Evolutionary conservation across 1,140 invertebrate species (phyloP), one percentile per base, ranked within the genome.

Genomic region (Drosophila ambigua): DNA sequence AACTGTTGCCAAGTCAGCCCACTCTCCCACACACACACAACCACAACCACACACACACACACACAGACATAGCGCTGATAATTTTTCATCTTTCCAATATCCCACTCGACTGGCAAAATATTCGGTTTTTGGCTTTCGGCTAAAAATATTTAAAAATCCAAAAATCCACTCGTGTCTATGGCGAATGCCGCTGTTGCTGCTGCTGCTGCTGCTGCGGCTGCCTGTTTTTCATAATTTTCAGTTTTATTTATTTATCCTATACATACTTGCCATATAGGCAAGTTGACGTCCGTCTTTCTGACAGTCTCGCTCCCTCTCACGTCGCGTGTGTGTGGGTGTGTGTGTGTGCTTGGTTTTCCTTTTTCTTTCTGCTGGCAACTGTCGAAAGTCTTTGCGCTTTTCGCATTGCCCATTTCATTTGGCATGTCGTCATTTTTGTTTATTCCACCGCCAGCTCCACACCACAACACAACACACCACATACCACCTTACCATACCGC

Each of bases 81-180:
- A 58, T 71, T 81, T 81, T 81, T 82, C 69, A 77, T 81, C 73
- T 87, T 85, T 87, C 82, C 82, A 85, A 84, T 87, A 87, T 74
- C 84, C 84, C 63, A 68, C 79, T 80, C 78, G 59, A 71, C 67
- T 69, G 65, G 66, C 67, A n/a, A 77, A 77, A 66, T 81, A 77
- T 81, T 80, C 79, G 72, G 39, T 75, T 61, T 57, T 49, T 63
- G 67, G 52, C 68, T 51, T 74, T 74, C 72, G 83, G 82, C 82
- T 87, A 87, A 87, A 87, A 88, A 87, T 87, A 87, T 87, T 75
- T 88, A 82, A 85, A 84, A 64, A 66, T 88, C 82, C 83, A 87
- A 87, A 87, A 82, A 45, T 69, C 77, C 78, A 77, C 72, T 75
- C 62, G 78, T 62, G 55, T 72, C 64, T 72, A 46, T 72, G 45